phyloP scores from a whole-genome alignment of 2,113 vertebrate genomes.

The Apus apus region DNA sequence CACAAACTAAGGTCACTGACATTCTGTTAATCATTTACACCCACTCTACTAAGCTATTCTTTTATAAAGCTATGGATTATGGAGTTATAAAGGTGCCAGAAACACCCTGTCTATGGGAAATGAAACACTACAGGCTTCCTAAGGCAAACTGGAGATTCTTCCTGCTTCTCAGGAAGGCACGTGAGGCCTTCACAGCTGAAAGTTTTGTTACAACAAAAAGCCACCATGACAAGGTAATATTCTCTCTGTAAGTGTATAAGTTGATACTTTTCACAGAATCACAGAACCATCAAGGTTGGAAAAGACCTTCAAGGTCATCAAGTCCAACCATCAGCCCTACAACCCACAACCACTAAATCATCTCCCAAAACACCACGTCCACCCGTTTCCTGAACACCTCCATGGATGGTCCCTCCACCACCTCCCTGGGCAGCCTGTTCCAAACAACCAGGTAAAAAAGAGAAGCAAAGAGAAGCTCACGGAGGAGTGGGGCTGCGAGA shows the following conservation, averaged over 20 bases:
- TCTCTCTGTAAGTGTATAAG: not conserved
- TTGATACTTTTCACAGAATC: not conserved
- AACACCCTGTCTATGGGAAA: not conserved
- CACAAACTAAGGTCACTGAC: not conserved
- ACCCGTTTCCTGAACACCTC: too few relatives aligned
- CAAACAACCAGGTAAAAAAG: too few relatives aligned
- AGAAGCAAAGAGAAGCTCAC: constrained; percentile 75
- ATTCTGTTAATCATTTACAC: not conserved
- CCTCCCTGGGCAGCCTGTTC: too few relatives aligned
- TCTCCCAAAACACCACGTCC: too few relatives aligned
- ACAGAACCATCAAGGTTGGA: not conserved
- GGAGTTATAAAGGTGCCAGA: not conserved
- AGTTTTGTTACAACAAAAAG: not conserved
- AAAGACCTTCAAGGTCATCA: too few relatives aligned
- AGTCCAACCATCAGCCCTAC: too few relatives aligned
- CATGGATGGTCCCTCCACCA: too few relatives aligned
- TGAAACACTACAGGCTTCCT: not conserved
- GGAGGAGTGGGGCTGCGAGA: constrained; percentile 90
- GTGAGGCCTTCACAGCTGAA: not conserved
- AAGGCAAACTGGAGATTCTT: not conserved
- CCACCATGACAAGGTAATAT: not conserved
- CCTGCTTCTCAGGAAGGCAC: not conserved
- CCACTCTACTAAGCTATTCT: not conserved
- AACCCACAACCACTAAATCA: too few relatives aligned
- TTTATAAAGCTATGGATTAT: not conserved